Evolutionary conservation across 2,888 invertebrate species (phyloP), one percentile per base, ranked within the genome.

Genomic region (Sinohyriopsis cumingii): DNA sequence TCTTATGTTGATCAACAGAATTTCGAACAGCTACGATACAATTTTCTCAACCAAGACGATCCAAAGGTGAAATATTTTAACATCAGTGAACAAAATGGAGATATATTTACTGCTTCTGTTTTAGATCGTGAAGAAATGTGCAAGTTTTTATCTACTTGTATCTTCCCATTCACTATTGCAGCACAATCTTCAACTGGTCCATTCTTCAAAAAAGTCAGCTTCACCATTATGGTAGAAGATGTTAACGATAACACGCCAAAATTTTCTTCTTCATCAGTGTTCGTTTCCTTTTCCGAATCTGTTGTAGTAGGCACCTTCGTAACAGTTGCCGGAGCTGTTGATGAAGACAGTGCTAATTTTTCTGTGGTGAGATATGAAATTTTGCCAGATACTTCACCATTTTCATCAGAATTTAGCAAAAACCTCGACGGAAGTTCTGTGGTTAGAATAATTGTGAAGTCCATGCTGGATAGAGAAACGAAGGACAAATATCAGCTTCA

Each of bases 231-330:
- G 63, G 73, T 88, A n/a, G 72, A 82, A 28, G 88, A 88, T 74
- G 79, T 85, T 19, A 88, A 88, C 73, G 88, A 88, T 68, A 84
- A 88, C 77, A 65, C 81, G 25, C 88, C 88, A 12, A 68, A 67
- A 25, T 88, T 88, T 74, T 71, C 78, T 5, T 66, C 66, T 25
- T 68, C 78, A 25, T 71, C 70, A n/a, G 69, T 80, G 9, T 64
- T 72, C 63, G 56, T 86, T 9, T 70, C 78, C 4, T 80, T 86
- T 54, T 82, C 85, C 2, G 86, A 86, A 67, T 76, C 80, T 9
- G 78, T 84, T 5, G 64, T 70, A 9, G 70, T 82, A 18, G 80
- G 80, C 12, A 72, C 78, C 9, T 73, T 78, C 9, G 78, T 82
- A 60, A 80, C 79, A 7, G 75, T 84, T 19, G 77, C 76, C 18